These are phyloP conservation scores for Euleptes europaea DNA, from an alignment of 2,113 vertebrate species.

Conservation along the genomic window DNA sequence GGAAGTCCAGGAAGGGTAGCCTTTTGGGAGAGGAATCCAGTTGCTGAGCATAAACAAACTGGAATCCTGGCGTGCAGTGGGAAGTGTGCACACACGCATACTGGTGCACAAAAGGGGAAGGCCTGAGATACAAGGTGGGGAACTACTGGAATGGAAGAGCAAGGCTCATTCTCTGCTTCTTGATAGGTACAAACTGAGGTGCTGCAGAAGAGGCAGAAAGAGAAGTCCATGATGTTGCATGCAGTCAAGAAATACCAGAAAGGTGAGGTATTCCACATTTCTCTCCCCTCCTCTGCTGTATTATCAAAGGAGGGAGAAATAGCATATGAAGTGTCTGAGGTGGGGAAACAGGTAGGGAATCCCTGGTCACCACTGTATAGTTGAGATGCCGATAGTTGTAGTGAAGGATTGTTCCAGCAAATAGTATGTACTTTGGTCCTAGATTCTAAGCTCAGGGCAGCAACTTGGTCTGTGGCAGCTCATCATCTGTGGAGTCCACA, in stretches of 20 bases:
- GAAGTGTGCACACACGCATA: not conserved
- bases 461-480: not conserved
- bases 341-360: not conserved
- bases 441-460: not conserved
- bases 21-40: not conserved
- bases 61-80: not conserved
- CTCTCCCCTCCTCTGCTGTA: not conserved
- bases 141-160: not conserved
- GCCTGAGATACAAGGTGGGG: not conserved
- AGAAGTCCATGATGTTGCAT: constrained; percentile 92
- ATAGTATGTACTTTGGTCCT: not conserved
- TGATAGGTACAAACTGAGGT: constrained; percentile 91
- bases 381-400: not conserved
- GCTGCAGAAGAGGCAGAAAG: constrained; percentile 93
- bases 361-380: not conserved
- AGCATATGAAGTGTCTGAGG: too few species aligned
- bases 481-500: not conserved
- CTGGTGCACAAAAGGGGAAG: not conserved
- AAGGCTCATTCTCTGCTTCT: constrained; percentile 34
- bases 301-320: not conserved
- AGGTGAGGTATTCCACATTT: constrained; percentile 73
- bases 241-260: constrained; percentile 98
- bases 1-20: not conserved
- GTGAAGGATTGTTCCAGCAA: not conserved
- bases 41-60: not conserved